phyloP scores from a whole-genome alignment of 2,113 vertebrate genomes.

The Trematomus loennbergii region DNA sequence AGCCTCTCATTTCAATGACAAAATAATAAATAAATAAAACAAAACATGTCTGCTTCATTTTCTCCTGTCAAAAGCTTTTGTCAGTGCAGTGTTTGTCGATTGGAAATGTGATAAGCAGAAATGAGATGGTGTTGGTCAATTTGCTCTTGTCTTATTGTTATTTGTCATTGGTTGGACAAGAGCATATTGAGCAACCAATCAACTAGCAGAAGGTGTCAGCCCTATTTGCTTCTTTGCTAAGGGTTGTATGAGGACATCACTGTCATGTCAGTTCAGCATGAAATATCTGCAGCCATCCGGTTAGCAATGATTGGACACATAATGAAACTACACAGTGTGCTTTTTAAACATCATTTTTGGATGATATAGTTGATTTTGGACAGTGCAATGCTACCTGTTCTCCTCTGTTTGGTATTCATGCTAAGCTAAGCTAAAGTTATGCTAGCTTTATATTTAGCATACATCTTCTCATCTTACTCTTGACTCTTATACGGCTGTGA shows the following conservation, averaged over 20 bases:
- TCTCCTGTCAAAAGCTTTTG: constrained; percentile 26
- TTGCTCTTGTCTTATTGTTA: constrained; percentile 2
- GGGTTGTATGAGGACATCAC: too few relatives aligned
- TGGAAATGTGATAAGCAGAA: constrained; percentile 8
- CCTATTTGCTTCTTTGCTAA: too few relatives aligned
- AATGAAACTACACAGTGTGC: too few relatives aligned
- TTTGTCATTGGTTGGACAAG: constrained; percentile 3
- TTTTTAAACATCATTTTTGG: too few relatives aligned
- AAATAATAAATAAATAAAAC: too few relatives aligned
- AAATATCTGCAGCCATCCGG: too few relatives aligned
- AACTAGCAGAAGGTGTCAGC: background rate
- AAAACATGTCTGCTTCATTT: constrained; percentile 49
- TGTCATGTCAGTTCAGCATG: too few relatives aligned
- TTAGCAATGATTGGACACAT: too few relatives aligned
- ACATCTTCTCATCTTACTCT: background rate
- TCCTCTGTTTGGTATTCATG: too few relatives aligned
- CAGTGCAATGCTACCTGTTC: too few relatives aligned
- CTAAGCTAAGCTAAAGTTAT: background rate
- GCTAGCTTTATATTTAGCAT: background rate
- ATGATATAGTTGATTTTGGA: too few relatives aligned
- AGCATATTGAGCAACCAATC: background rate
- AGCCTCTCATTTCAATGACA: constrained; percentile 21
- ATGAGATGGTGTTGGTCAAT: background rate
- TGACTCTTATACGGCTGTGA: background rate
- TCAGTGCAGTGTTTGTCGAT: constrained; percentile 3